phyloP scores from a whole-genome alignment of 2,797 vertebrate genomes.

The Garrulus glandarius region DNA sequence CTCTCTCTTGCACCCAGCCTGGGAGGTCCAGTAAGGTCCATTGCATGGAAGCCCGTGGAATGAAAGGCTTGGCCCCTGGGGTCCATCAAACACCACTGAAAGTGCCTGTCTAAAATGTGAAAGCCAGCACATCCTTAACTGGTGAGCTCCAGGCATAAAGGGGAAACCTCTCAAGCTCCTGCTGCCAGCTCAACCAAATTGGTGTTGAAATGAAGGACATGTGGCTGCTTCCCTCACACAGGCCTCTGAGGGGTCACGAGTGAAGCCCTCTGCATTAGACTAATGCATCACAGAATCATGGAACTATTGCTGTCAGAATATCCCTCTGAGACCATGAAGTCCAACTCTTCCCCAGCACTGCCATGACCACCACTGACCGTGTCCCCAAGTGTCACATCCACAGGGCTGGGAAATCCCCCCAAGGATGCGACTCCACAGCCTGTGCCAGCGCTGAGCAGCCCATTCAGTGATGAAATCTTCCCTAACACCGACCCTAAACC shows the following conservation, averaged over 20 bases:
- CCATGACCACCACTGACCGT: neutral
- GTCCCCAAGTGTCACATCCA: neutral
- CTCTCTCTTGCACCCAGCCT: neutral
- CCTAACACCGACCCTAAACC: neutral
- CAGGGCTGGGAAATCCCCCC: neutral
- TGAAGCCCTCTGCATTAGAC: neutral
- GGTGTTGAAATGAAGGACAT: rapidly evolving
- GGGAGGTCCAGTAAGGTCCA: neutral
- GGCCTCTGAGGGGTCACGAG: neutral
- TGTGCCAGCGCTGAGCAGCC: neutral
- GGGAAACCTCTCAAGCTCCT: neutral
- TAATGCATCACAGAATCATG: rapidly evolving
- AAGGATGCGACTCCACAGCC: neutral
- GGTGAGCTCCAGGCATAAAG: neutral
- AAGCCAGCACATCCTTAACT: neutral
- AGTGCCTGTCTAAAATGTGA: neutral
- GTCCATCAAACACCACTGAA: neutral
- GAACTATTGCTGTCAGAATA: too few species aligned
- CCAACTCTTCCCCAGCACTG: neutral
- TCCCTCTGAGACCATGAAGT: rapidly evolving
- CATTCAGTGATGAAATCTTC: too few species aligned
- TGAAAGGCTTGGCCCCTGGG: neutral
- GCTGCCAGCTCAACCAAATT: neutral
- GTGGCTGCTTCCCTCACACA: neutral
- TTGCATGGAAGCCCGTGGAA: neutral